Evolutionary conservation across 1,140 invertebrate species (phyloP), one percentile per base, ranked within the genome.

Genomic region (Radopholus similis): DNA sequence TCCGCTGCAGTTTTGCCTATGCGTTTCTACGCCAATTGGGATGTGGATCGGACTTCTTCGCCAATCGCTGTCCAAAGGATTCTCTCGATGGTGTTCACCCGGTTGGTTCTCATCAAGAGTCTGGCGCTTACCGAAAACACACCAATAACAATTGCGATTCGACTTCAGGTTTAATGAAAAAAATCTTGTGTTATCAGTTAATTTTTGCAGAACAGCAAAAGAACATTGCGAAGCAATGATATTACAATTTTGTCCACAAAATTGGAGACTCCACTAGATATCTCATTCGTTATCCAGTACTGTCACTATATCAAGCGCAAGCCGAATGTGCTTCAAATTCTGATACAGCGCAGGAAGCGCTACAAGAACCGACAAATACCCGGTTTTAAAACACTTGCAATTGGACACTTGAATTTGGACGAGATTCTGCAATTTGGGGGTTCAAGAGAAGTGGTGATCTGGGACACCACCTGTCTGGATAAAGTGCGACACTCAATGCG

Each of bases 301-400:
- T 73, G 93, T 47, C 95, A 98, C 85, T 97, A 95, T 83, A 87
- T 97, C 54, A 98, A 98, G 84, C 86, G 93, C 73, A 93, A 95
- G 83, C 91, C 91, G 38, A 97, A 97, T 85, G 91, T 91, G 82
- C 87, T 97, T 55, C 84, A 86, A 66, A 84, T 97, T 69, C 89
- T 96, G 86, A 85, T 98, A 67, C 95, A 97, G 83, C 87, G 95
- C 72, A 87, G 93, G 68, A 97, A 97, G 83, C 89, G 92, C 74
- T 97, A 97, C 84, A 97, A 97, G 86, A 97, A 97, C 84, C 87
- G 93, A 76, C 94, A 94, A n/a, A 96, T 97, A 83, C 87, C 97
- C 44, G 95, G 95, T 13, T 97, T 93, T 84, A 97, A 97, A 85
- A 96, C 93, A 1, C 86, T 98, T 2, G 94, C 93, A n/a, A 90